Conservation (phyloP, 2,797 vertebrate genomes). For the Aythya fuligula region DNA sequence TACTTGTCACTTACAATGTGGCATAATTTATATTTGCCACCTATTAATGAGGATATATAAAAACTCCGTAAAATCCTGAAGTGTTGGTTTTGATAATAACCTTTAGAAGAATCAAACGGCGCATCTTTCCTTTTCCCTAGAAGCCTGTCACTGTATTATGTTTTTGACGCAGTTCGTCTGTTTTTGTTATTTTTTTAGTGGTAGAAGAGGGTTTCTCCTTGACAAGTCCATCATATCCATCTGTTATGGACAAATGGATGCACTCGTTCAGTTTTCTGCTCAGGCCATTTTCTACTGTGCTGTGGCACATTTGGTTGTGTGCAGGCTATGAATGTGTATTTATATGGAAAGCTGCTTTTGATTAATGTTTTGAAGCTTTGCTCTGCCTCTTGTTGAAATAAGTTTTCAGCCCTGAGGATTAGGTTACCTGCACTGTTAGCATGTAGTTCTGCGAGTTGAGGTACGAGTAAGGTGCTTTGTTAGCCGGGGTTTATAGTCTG, state of each 20-base stretch:
- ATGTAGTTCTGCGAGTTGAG: neutral
- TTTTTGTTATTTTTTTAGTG: neutral
- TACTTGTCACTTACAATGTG: neutral
- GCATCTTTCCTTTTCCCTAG: neutral
- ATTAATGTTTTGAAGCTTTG: slow-evolving; percentile 13
- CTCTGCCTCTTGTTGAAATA: slow-evolving; percentile 44
- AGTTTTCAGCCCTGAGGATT: slow-evolving; percentile 20
- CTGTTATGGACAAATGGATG: neutral
- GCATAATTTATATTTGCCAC: neutral
- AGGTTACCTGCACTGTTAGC: slow-evolving; percentile 9
- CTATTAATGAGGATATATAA: neutral
- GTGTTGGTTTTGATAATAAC: neutral
- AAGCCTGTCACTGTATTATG: neutral
- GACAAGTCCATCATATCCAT: neutral
- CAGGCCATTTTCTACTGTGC: neutral
- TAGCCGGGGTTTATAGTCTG: neutral
- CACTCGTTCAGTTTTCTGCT: neutral
- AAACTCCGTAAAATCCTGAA: neutral
- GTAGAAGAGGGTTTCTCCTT: neutral
- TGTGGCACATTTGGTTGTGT: neutral
- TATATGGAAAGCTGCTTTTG: neutral
- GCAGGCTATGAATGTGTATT: slow-evolving; percentile 25
- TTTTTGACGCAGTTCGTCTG: neutral
- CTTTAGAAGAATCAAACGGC: neutral
- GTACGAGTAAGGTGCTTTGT: no score